These are phyloP conservation scores for Leucoraja erinaceus DNA, from an alignment of 2,113 vertebrate genomes.

Conservation along the genomic window DNA sequence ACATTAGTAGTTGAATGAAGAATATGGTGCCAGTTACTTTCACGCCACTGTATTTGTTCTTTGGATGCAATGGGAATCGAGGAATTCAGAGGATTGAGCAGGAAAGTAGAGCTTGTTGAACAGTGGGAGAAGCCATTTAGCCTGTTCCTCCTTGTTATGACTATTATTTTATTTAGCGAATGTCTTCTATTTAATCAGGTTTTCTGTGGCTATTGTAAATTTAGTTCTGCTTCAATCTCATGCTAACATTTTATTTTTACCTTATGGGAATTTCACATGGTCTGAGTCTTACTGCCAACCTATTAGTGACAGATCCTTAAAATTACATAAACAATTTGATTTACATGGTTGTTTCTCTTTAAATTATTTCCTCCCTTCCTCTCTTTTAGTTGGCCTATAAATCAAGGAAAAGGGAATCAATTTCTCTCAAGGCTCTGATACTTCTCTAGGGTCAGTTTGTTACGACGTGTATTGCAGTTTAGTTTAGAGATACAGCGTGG, in stretches of 20 bases:
- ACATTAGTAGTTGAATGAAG: neutral
- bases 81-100: no score
- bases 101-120: no score
- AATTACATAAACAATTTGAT: neutral
- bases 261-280: no score
- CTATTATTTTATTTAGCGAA: neutral
- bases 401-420: neutral
- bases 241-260: no score
- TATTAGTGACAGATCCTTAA: neutral
- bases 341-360: neutral
- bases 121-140: no score
- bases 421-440: neutral
- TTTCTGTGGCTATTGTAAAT: neutral
- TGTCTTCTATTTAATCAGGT: neutral
- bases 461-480: neutral
- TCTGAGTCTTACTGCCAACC: neutral
- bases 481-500: no score
- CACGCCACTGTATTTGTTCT: neutral
- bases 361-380: neutral
- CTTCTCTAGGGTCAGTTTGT: neutral
- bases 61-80: no score
- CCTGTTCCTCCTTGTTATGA: no score
- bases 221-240: neutral
- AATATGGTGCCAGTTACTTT: neutral
- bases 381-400: neutral